Evolutionary conservation across 2,113 vertebrate genomes (phyloP), one percentile per base, ranked within the genome.

Genomic region (Ageneiosus marmoratus): DNA sequence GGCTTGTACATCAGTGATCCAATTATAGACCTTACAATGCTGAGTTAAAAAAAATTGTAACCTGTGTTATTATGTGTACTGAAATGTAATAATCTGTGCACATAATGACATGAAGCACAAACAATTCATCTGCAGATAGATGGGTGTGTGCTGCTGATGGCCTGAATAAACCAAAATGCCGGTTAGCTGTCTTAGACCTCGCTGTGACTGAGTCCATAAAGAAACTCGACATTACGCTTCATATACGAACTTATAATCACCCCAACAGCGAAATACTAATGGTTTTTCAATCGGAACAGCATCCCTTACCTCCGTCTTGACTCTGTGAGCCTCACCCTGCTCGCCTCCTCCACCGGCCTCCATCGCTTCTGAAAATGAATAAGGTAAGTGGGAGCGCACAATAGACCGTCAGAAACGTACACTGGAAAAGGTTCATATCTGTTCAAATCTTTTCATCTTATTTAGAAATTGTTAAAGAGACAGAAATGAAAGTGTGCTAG

Each of bases 301-400:
- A 67, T 83, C 56, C 60, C 79, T 92, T 91, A 95, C 94, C 94
- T 95, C 91, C 1, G 88, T 90, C 32, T 85, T 91, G 82, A 88
- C 88, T 87, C 84, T 91, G 83, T 87, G 89, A 1, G 90, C 84
- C 86, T 88, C 89, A 74, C 85, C 87, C 86, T 90, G 89, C 85
- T 89, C 88, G 76, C 88, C 88, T 86, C 87, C 88, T 16, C 69
- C 90, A 73, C 91, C 89, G 83, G 88, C 90, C 87, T 94, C 92
- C 92, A 92, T 93, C 91, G 87, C 91, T 62, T 78, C 85, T 77
- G 73, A 24, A 91, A 88, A 91, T 27, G 90, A 91, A 89, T 89
- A 89, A 70, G 89, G 91, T 27, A 91, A 75, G 88, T 5, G 90
- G 18, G 34, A 90, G 91, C 62, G 48, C 65, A 51, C 65, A 81